Percentiles rank a stretch among this genome's conserved stretches.
phyloP scores from a whole-genome alignment of 2,797 vertebrate species.

The Tachyglossus aculeatus region DNA sequence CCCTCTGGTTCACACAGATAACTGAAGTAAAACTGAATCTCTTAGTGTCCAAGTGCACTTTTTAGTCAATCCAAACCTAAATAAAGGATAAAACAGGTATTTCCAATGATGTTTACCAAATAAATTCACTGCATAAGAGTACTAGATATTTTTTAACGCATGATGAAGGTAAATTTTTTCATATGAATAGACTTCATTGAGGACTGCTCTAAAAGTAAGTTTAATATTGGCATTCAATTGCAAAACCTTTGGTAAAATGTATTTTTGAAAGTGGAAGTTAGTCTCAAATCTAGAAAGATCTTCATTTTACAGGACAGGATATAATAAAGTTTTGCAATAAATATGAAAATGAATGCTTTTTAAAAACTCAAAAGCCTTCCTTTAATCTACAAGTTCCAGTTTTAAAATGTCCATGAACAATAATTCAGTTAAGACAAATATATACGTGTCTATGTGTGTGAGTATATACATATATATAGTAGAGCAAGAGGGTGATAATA shows the following conservation, averaged over 20 bases:
- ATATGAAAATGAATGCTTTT: constrained; percentile 16
- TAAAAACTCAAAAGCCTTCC: constrained; percentile 1
- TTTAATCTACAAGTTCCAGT: constrained; percentile 24
- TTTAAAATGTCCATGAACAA: constrained; percentile 17
- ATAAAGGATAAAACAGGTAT: background rate
- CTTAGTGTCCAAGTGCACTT: too few species aligned
- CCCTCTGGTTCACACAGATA: too few species aligned
- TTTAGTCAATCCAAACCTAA: background rate
- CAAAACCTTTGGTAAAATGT: background rate
- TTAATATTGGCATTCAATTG: constrained; percentile 18
- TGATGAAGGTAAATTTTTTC: constrained; percentile 15
- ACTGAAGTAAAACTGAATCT: too few species aligned
- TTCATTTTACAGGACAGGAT: constrained; percentile 26
- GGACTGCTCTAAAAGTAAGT: too few species aligned
- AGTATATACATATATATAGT: too few species aligned
- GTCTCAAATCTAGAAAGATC: constrained; percentile 9
- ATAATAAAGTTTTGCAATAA: constrained; percentile 14
- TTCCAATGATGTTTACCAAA: constrained; percentile 24
- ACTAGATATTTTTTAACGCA: background rate
- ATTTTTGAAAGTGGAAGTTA: constrained; percentile 22
- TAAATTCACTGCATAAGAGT: constrained; percentile 18
- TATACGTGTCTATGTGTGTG: too few species aligned
- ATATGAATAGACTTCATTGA: too few species aligned
- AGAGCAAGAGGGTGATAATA: too few species aligned
- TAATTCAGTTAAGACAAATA: constrained; percentile 19